These are phyloP conservation scores for Apostichopus leukothele DNA, from an alignment of 53 echinoderm and acorn worm genomes.

Conservation along the genomic window DNA sequence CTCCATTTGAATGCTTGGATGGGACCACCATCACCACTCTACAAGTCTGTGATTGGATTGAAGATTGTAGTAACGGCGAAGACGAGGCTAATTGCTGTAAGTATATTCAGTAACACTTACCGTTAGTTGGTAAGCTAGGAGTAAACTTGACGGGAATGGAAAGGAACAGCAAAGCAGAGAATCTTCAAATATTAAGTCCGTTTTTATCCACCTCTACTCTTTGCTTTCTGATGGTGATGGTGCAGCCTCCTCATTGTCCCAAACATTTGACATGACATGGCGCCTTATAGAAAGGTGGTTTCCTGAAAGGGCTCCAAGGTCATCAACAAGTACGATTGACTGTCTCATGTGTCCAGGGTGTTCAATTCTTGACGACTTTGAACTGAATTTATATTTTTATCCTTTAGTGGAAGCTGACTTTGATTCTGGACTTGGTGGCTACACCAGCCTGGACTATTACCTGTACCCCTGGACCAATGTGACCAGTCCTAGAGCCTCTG, in stretches of 20 bases:
- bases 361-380: background rate
- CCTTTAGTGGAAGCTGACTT: conserved; percentile 16
- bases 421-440: conserved; percentile 27
- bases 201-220: too few species aligned
- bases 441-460: background rate
- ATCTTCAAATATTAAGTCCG: too few species aligned
- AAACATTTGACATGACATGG: too few species aligned
- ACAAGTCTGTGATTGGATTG: conserved; percentile 66
- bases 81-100: conserved; percentile 86
- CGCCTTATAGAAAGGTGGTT: too few species aligned
- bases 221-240: too few species aligned
- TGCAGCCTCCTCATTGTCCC: too few species aligned
- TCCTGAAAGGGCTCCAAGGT: too few species aligned
- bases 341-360: background rate
- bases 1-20: conserved; percentile 65
- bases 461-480: conserved; percentile 1
- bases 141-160: too few species aligned
- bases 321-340: too few species aligned
- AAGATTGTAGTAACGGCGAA: conserved; percentile 65
- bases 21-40: conserved; percentile 47
- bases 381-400: background rate
- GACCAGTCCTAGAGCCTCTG: background rate
- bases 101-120: background rate
- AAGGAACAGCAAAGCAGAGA: too few species aligned
- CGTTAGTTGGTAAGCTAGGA: too few species aligned